Evolutionary conservation across 2,888 invertebrate species (phyloP).

Genomic region (Tryphoninae sp.): DNA sequence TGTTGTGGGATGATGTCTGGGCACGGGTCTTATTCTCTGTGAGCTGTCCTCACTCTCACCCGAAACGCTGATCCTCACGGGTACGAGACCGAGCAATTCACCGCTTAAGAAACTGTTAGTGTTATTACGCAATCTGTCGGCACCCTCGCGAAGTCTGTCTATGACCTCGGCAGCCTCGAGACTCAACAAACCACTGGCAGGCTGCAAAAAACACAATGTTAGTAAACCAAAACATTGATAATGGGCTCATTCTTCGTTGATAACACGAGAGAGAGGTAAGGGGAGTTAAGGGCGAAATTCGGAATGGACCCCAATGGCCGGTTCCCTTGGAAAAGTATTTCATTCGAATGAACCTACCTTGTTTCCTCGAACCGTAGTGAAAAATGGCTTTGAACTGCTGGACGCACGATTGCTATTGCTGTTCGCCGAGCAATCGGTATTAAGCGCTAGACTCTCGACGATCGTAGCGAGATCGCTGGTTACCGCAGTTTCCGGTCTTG

Average conservation of each 20-base stretch:
- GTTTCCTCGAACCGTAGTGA: conserved; percentile 77
- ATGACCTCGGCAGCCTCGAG: conserved; percentile 85
- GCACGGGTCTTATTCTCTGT: conserved; percentile 77
- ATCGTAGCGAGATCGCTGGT: conserved; percentile 91
- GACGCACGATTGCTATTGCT: conserved; percentile 84
- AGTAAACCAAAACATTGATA: conserved; percentile 52
- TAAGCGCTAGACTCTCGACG: conserved; percentile 90
- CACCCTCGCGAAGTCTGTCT: conserved; percentile 86
- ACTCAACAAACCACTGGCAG: conserved; percentile 76
- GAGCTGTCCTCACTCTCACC: conserved; percentile 78
- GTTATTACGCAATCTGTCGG: conserved; percentile 89
- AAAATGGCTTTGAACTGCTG: conserved; percentile 77
- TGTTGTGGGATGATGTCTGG: conserved; percentile 75
- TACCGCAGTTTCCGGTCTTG: conserved; percentile 84
- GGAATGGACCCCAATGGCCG: conserved; percentile 4
- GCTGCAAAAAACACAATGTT: conserved; percentile 62
- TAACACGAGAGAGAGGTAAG: conserved; percentile 27
- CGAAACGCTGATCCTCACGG: conserved; percentile 81
- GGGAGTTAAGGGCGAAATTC: conserved; percentile 28
- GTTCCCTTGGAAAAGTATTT: not conserved
- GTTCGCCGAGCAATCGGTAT: conserved; percentile 83
- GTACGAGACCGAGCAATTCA: conserved; percentile 85
- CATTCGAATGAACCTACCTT: conserved; percentile 72
- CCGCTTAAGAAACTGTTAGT: conserved; percentile 90
- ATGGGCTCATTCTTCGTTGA: conserved; percentile 4